Evolutionary conservation across 2,113 vertebrate genomes (phyloP).

Genomic region (Bufo gargarizans): DNA sequence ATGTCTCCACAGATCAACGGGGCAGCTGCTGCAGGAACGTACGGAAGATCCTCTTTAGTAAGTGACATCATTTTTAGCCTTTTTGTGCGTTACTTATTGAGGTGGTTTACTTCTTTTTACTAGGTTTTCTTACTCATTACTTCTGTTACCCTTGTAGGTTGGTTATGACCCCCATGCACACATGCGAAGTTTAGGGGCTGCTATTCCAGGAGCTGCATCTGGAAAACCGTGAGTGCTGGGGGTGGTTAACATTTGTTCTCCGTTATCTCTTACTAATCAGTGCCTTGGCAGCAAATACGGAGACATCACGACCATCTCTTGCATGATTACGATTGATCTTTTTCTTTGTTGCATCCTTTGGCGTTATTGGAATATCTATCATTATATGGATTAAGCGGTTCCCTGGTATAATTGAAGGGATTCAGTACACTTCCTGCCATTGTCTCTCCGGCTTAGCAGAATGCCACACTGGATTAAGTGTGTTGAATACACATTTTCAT

Average conservation of each 20-base stretch:
- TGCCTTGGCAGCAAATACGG: no score
- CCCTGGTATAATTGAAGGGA: background rate
- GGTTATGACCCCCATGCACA: slow-evolving; percentile 86
- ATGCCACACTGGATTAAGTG: background rate
- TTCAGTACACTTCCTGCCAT: background rate
- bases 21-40: slow-evolving; percentile 69
- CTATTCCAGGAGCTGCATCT: slow-evolving; percentile 75
- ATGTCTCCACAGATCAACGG: slow-evolving; percentile 86
- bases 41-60: slow-evolving; percentile 84
- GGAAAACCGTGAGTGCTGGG: slow-evolving; percentile 86
- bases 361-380: background rate
- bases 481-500: background rate
- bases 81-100: background rate
- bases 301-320: no score
- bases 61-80: slow-evolving; percentile 50
- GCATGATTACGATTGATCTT: background rate
- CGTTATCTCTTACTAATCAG: no score
- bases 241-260: background rate
- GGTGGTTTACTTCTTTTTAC: background rate
- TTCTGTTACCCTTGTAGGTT: slow-evolving; percentile 67
- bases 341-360: background rate
- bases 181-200: slow-evolving; percentile 79
- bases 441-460: background rate
- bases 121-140: background rate
- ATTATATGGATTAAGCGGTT: background rate